Conservation (phyloP, 2,113 vertebrate species). For the Hyperopisus bebe region DNA sequence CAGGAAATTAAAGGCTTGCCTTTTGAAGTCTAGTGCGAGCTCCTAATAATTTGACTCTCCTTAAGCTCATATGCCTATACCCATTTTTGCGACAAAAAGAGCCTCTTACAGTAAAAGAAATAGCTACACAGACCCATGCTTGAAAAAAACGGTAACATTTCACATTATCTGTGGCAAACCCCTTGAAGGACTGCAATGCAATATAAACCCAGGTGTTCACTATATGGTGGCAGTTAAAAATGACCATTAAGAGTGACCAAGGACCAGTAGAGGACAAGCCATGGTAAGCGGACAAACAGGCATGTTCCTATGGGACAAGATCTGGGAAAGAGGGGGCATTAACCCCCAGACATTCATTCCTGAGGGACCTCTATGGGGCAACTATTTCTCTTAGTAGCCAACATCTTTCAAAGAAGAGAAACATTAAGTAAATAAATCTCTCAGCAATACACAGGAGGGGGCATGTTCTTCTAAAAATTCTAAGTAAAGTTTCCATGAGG, state of each 20-base stretch:
- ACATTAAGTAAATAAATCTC: neutral
- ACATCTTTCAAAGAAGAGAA: neutral
- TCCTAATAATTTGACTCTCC: conserved; percentile 39
- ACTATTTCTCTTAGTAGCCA: neutral
- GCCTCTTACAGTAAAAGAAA: conserved; percentile 22
- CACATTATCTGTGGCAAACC: neutral
- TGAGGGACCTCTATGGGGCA: neutral
- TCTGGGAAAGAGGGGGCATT: conserved; percentile 12
- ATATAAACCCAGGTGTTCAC: conserved; percentile 5
- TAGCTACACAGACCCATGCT: neutral
- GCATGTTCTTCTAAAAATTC: neutral
- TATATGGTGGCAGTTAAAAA: conserved; percentile 3
- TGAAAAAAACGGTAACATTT: neutral
- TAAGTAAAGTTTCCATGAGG: neutral
- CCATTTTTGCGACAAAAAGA: conserved; percentile 23
- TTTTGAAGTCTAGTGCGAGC: conserved; percentile 47
- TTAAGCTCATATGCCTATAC: conserved; percentile 36
- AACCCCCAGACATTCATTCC: conserved; percentile 19
- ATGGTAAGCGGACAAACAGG: neutral
- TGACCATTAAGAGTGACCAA: conserved; percentile 16
- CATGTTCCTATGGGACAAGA: neutral
- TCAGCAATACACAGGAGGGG: neutral
- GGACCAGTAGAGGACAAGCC: conserved; percentile 9
- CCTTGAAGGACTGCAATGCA: neutral
- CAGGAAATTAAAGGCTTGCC: conserved; percentile 43